Base-by-base conservation (phyloP, 2,888 invertebrate species). In the Mycalesis mineus region DNA sequence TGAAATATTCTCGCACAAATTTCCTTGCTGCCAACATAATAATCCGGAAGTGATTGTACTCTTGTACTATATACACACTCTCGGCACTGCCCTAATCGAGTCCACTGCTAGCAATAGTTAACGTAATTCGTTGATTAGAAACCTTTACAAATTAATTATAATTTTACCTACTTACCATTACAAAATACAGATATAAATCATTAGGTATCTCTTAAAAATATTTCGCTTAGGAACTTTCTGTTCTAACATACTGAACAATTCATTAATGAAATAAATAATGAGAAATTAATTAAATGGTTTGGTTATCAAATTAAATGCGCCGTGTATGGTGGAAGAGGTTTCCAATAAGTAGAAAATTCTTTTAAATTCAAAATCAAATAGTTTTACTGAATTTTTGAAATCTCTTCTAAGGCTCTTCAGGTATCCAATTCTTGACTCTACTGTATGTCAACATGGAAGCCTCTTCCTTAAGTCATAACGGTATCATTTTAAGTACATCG, bases 61-160 rank as follows among this genome's bases (percentile, higher is more conserved):
- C n/a, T n/a, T n/a, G n/a, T n/a, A n/a, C n/a, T n/a, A n/a, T n/a
- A n/a, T n/a, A n/a, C n/a, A n/a, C n/a, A n/a, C 14, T 11, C 33
- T 22, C 22, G 22, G 22, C 22, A 49, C 28, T 49, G 22, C 22
- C 22, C 39, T 50, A 50, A 40, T 11, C 37, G 29, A n/a, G 11
- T 39, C 28, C 14, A 49, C 29, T 40, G 50, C 62, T 73, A 70
- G 74, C 67, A 72, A 71, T 77, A 66, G 67, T 71, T 77, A 74
- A 78, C 73, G 75, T 82, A 81, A 82, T 88, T 89, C 88, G 88
- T 89, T 89, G 88, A 77, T 75, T 81, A 75, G 88, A 88, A 89
- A 88, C 88, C 88, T 82, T 82, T 74, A 70, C 64, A 81, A 80
- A 80, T 74, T 72, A 81, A 73, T 70, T 31, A 13, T 14, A 39